Evolutionary conservation across 2,888 invertebrate genomes (phyloP).

Genomic region (Blastobasis adustella): DNA sequence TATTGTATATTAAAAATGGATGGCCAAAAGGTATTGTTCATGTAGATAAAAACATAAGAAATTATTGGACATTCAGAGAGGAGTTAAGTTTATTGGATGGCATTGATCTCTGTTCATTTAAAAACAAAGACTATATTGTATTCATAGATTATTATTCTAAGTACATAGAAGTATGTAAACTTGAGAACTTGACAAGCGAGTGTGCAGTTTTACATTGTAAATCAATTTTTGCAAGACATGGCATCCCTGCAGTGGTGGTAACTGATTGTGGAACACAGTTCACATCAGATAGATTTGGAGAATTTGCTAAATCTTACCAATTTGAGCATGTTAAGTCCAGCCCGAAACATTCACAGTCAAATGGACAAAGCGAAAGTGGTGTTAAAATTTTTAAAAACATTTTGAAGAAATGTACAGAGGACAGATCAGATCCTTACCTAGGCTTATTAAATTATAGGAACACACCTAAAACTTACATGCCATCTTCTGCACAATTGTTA

Average conservation of each 20-base stretch:
- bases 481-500: no score
- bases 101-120: slow-evolving; percentile 7
- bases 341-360: slow-evolving; percentile 15
- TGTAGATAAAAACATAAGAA: neutral
- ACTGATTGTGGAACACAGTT: slow-evolving; percentile 14
- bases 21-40: neutral
- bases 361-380: slow-evolving; percentile 18
- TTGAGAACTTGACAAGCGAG: slow-evolving; percentile 3
- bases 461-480: no score
- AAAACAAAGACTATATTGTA: slow-evolving; percentile 10
- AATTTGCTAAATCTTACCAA: slow-evolving; percentile 13
- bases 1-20: neutral
- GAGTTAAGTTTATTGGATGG: slow-evolving; percentile 6
- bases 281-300: slow-evolving; percentile 5
- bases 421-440: slow-evolving; percentile 17
- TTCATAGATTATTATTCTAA: slow-evolving; percentile 22
- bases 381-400: slow-evolving; percentile 14
- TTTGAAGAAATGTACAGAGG: slow-evolving; percentile 18
- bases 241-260: slow-evolving; percentile 11
- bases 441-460: slow-evolving; percentile 11
- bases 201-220: slow-evolving; percentile 10
- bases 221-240: slow-evolving; percentile 16
- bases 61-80: slow-evolving; percentile 4
- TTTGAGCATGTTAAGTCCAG: slow-evolving; percentile 14
- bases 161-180: slow-evolving; percentile 18